A percentile compares a stretch with the other conserved stretches of the same genome.
phyloP scores from a whole-genome alignment of 2,888 invertebrate genomes.

The Colostygia pectinataria region DNA sequence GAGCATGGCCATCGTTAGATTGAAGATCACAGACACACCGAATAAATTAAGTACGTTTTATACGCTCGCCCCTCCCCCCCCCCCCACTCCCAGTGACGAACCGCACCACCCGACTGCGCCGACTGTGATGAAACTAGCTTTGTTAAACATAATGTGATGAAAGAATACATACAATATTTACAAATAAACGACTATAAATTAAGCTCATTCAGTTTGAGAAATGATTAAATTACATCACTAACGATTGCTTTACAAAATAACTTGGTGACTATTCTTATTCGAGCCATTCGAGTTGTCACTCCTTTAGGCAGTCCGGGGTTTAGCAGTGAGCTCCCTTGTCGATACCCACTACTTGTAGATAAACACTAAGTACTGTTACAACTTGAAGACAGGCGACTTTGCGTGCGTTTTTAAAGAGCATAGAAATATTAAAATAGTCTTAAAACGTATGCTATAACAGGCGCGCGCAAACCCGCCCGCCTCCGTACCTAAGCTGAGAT shows the following conservation, averaged over 20 bases:
- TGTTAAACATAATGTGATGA: conserved; percentile 23
- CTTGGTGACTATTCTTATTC: conserved; percentile 24
- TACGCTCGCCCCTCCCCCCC: conserved; percentile 18
- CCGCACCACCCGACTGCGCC: conserved; percentile 6
- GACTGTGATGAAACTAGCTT: conserved; percentile 53
- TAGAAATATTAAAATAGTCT: conserved; percentile 8
- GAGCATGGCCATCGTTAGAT: conserved; percentile 44
- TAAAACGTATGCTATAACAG: not conserved
- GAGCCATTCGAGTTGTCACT: conserved; percentile 11
- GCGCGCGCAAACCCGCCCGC: conserved; percentile 19
- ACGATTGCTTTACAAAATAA: conserved; percentile 55
- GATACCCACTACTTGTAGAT: not conserved
- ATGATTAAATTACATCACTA: conserved; percentile 65
- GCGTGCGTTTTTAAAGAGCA: conserved; percentile 1
- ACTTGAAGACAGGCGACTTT: conserved; percentile 7
- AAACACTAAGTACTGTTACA: conserved; percentile 5
- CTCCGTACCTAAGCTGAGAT: conserved; percentile 17
- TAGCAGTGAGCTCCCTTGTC: conserved; percentile 1
- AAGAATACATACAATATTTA: conserved; percentile 75
- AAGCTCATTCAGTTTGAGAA: conserved; percentile 72
- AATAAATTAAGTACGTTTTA: conserved; percentile 47
- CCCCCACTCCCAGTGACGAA: conserved; percentile 25
- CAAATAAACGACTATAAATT: conserved; percentile 74
- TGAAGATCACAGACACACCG: conserved; percentile 57
- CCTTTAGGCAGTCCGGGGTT: not conserved